These are phyloP conservation scores for Sitobion miscanthi DNA, from an alignment of 1,140 invertebrate genomes.

Conservation along the genomic window DNA sequence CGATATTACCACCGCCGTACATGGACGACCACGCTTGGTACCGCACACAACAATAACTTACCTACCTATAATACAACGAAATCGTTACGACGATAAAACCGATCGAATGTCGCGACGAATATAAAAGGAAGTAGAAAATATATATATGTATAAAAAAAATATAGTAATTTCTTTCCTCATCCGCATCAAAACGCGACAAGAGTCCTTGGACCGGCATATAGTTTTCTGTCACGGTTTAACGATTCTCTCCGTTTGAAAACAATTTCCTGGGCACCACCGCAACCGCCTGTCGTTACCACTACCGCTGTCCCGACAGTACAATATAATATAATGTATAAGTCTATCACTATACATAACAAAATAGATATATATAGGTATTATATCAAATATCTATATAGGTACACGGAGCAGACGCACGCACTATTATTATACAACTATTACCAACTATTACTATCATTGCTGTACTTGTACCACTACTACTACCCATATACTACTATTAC, in stretches of 20 bases:
- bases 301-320: background rate
- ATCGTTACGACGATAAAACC: slow-evolving; percentile 27
- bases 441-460: background rate
- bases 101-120: slow-evolving; percentile 2
- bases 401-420: background rate
- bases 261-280: slow-evolving; percentile 40
- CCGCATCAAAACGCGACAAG: slow-evolving; percentile 47
- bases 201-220: slow-evolving; percentile 51
- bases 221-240: slow-evolving; percentile 54
- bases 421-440: slow-evolving; percentile 19
- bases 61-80: background rate
- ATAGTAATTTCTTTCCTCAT: slow-evolving; percentile 51
- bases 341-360: background rate
- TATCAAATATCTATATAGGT: background rate
- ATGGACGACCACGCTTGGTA: background rate
- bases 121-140: slow-evolving; percentile 38
- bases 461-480: background rate
- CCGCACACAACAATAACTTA: background rate
- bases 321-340: background rate
- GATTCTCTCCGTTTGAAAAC: slow-evolving; percentile 52
- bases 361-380: background rate
- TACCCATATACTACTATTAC: background rate
- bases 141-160: background rate
- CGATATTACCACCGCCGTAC: background rate
- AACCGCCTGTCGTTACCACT: slow-evolving; percentile 32